phyloP scores from a whole-genome alignment of 2,888 invertebrate genomes.

The Galerucella calmariensis region DNA sequence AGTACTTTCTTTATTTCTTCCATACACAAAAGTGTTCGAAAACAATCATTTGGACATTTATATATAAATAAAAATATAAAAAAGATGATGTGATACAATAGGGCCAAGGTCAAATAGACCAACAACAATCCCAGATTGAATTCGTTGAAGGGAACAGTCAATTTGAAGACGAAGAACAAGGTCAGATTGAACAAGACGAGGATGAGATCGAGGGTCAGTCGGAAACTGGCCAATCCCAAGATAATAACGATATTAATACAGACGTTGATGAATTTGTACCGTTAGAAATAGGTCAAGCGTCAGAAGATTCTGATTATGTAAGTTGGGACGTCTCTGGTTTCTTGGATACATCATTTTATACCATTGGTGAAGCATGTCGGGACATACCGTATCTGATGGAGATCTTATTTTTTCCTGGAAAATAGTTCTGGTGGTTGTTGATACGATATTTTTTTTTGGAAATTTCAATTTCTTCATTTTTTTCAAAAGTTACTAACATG shows the following conservation, averaged over 20 bases:
- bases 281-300: neutral
- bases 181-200: neutral
- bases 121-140: neutral
- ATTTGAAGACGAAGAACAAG: neutral
- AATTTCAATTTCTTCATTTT: too few species aligned
- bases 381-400: neutral
- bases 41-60: too few species aligned
- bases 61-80: neutral
- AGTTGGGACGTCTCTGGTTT: constrained; percentile 6
- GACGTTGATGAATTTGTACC: constrained; percentile 10
- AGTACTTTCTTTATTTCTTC: too few species aligned
- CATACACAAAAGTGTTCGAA: too few species aligned
- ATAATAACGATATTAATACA: neutral
- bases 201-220: neutral
- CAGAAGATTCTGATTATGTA: constrained; percentile 10
- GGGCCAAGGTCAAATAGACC: neutral
- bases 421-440: too few species aligned
- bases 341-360: constrained; percentile 12
- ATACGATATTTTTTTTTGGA: too few species aligned
- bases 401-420: constrained; percentile 22
- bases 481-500: too few species aligned
- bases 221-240: neutral
- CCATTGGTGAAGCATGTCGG: constrained; percentile 31
- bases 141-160: neutral
- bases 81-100: neutral